Evolutionary conservation across 2,888 invertebrate genomes (phyloP).

Genomic region (Nudaria mundana): DNA sequence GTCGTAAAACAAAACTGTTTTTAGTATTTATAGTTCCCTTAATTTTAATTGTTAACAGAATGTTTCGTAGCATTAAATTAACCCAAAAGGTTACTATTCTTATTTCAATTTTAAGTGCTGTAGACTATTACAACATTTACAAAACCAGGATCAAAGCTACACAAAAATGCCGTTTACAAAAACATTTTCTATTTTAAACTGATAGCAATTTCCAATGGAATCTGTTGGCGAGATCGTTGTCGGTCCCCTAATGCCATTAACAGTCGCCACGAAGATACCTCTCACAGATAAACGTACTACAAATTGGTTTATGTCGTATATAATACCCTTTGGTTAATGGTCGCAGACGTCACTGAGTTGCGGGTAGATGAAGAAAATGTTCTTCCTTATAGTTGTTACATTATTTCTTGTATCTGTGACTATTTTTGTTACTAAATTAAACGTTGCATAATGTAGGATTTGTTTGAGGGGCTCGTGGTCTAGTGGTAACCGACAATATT

Average conservation of each 20-base stretch:
- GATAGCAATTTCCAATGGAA: slow-evolving; percentile 33
- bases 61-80: too few species aligned
- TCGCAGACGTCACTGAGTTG: slow-evolving; percentile 19
- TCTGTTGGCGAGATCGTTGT: slow-evolving; percentile 31
- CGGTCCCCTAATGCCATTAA: slow-evolving; percentile 38
- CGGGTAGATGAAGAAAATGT: slow-evolving; percentile 14
- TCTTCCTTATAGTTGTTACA: not conserved
- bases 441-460: not conserved
- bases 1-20: too few species aligned
- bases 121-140: not conserved
- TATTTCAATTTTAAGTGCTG: not conserved
- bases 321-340: slow-evolving; percentile 38
- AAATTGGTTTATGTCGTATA: slow-evolving; percentile 46
- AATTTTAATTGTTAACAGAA: too few species aligned
- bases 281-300: slow-evolving; percentile 37
- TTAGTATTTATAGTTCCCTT: too few species aligned
- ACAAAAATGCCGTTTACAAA: slow-evolving; percentile 13
- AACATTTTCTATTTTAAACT: slow-evolving; percentile 24
- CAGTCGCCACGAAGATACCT: slow-evolving; percentile 37
- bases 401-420: not conserved
- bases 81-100: too few species aligned
- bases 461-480: too few species aligned
- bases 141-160: not conserved
- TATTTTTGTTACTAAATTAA: too few species aligned
- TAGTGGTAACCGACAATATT: too few species aligned